Conservation (phyloP, 2,113 vertebrate genomes). For the Trogon melanurus region DNA sequence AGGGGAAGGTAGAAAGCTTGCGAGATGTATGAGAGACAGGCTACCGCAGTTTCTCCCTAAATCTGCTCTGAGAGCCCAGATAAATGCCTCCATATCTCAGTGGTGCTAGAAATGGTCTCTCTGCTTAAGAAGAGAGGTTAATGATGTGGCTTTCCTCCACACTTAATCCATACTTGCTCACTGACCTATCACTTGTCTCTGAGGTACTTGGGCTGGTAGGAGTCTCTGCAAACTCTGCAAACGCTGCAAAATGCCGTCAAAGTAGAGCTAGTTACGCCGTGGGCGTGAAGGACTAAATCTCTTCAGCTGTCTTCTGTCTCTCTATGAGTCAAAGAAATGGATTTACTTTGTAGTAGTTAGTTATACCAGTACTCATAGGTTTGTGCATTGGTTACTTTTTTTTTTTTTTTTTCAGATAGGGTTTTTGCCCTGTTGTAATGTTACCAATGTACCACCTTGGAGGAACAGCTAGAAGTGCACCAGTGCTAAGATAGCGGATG, state of each 20-base stretch:
- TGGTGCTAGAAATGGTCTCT: neutral
- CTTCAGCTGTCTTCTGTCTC: neutral
- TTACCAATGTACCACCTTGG: neutral
- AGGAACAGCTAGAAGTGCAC: neutral
- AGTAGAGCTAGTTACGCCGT: neutral
- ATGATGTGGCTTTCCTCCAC: neutral
- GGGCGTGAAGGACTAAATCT: neutral
- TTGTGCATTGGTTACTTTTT: neutral
- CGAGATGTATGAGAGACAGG: neutral
- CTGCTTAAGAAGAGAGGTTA: neutral
- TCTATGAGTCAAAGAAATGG: neutral
- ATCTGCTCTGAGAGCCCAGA: neutral
- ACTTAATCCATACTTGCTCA: neutral
- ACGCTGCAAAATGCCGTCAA: neutral
- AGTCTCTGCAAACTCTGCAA: neutral
- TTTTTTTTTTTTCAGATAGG: neutral
- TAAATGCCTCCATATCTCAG: neutral
- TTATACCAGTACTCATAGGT: neutral
- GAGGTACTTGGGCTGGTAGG: neutral
- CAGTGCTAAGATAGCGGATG: neutral
- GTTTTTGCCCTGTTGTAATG: neutral
- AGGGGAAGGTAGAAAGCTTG: neutral
- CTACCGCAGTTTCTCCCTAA: neutral
- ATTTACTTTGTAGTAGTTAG: neutral
- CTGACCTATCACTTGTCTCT: neutral